Evolutionary conservation across 1,140 invertebrate genomes (phyloP).

Genomic region (Medauroidea extradentata): DNA sequence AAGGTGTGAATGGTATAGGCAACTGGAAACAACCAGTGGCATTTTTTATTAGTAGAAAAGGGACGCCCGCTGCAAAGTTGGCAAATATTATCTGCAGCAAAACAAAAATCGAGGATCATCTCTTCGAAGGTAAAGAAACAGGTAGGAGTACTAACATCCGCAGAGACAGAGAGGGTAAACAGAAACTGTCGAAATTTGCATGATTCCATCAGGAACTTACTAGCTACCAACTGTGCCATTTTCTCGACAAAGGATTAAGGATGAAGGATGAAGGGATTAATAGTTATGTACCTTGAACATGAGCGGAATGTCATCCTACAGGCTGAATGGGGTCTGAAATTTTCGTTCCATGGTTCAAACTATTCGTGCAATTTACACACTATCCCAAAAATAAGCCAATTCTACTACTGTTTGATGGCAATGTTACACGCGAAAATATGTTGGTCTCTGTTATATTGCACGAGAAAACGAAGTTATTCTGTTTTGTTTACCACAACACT

Average conservation of each 20-base stretch:
- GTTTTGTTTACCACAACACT: not conserved
- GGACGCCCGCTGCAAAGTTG: too few relatives aligned
- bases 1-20: too few relatives aligned
- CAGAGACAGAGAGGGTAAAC: conserved; percentile 32
- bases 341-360: too few relatives aligned
- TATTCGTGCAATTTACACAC: not conserved
- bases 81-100: too few relatives aligned
- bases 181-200: conserved; percentile 24
- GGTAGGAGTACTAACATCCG: conserved; percentile 30
- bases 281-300: not conserved
- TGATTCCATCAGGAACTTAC: conserved; percentile 27
- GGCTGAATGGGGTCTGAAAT: not conserved
- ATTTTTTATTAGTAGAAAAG: too few relatives aligned
- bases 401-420: conserved; percentile 3
- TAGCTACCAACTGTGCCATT: conserved; percentile 36
- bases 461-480: not conserved
- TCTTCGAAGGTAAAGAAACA: too few relatives aligned
- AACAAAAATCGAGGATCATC: too few relatives aligned
- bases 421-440: not conserved
- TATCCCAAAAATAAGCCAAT: not conserved
- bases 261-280: not conserved
- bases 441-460: not conserved
- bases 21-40: too few relatives aligned
- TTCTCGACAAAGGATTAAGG: conserved; percentile 26
- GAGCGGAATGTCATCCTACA: not conserved